Evolutionary conservation across 1,140 invertebrate species (phyloP).

Genomic region (Magallana gigas): DNA sequence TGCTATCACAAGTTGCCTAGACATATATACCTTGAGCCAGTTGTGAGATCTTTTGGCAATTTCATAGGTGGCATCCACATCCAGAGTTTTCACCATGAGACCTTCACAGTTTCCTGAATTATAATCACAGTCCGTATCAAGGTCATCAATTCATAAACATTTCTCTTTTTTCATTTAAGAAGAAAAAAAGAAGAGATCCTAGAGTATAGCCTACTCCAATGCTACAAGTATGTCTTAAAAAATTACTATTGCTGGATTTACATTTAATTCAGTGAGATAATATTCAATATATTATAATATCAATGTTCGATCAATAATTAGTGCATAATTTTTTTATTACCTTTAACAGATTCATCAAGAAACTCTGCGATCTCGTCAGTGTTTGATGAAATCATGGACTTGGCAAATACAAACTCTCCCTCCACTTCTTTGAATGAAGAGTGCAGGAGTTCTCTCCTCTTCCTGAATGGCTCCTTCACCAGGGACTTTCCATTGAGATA

Average conservation of each 20-base stretch:
- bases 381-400: constrained; percentile 85
- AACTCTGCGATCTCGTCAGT: constrained; percentile 97
- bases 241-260: too few species aligned
- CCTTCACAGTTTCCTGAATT: constrained; percentile 95
- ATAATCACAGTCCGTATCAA: too few species aligned
- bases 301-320: not conserved
- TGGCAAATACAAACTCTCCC: constrained; percentile 94
- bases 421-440: constrained; percentile 86
- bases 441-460: constrained; percentile 87
- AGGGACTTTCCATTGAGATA: constrained; percentile 95
- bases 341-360: constrained; percentile 96
- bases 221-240: too few species aligned
- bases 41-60: constrained; percentile 98
- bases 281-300: too few species aligned
- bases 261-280: not conserved
- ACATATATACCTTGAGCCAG: constrained; percentile 89
- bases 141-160: too few species aligned
- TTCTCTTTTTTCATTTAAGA: too few species aligned
- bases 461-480: constrained; percentile 88
- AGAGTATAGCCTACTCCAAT: too few species aligned
- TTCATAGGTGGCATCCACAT: constrained; percentile 96
- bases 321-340: constrained; percentile 73
- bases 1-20: too few species aligned
- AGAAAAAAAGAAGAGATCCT: too few species aligned
- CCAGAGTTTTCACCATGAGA: constrained; percentile 98